These are phyloP conservation scores for Typhlichthys eigenmanni DNA, from an alignment of 2,797 vertebrate genomes.

Conservation along the genomic window DNA sequence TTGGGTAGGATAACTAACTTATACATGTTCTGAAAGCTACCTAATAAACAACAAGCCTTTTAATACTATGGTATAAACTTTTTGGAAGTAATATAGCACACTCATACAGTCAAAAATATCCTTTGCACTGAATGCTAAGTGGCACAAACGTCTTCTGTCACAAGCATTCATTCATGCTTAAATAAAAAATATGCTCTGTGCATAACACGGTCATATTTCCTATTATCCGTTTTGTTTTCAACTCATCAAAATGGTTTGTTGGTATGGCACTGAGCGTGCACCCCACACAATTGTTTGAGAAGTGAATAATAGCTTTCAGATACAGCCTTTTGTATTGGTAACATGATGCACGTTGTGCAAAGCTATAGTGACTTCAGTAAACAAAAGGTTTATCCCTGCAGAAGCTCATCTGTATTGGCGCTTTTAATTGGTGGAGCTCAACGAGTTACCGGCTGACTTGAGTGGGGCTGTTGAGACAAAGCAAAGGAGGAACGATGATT, in stretches of 20 bases:
- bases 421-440: slow-evolving; percentile 11
- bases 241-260: slow-evolving; percentile 22
- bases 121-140: slow-evolving; percentile 14
- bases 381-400: slow-evolving; percentile 14
- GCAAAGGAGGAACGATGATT: slow-evolving; percentile 19
- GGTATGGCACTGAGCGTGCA: slow-evolving; percentile 15
- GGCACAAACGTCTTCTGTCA: slow-evolving; percentile 9
- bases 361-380: slow-evolving; percentile 38
- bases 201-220: slow-evolving; percentile 23
- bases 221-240: slow-evolving; percentile 16
- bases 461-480: slow-evolving; percentile 21
- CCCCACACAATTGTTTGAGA: slow-evolving; percentile 22
- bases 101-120: slow-evolving; percentile 30
- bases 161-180: not conserved
- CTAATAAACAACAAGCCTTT: slow-evolving; percentile 12
- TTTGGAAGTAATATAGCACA: slow-evolving; percentile 26
- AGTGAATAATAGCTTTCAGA: slow-evolving; percentile 25
- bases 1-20: slow-evolving; percentile 21
- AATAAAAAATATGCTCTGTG: slow-evolving; percentile 16
- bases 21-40: slow-evolving; percentile 6
- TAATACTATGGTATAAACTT: slow-evolving; percentile 34
- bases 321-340: slow-evolving; percentile 42
- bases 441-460: slow-evolving; percentile 19
- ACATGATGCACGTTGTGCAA: slow-evolving; percentile 25
- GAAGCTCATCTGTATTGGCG: slow-evolving; percentile 26